Percentiles rank a stretch among this genome's conserved stretches.
Conservation (phyloP, 2,113 vertebrate genomes). For the Paramormyrops kingsleyae region DNA sequence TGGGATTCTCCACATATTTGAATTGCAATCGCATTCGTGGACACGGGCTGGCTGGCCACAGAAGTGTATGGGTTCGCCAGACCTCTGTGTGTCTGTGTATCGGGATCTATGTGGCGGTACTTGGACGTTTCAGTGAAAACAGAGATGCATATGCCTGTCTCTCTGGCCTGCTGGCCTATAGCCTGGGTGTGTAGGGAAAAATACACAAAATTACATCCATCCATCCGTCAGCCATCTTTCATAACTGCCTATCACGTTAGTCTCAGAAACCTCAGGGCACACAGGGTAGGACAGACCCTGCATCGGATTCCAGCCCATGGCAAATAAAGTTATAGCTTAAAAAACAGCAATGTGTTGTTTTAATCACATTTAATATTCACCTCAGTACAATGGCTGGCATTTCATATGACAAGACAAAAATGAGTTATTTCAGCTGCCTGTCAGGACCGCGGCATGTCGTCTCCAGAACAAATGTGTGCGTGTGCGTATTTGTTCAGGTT, state of each 20-base stretch:
- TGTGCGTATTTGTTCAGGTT: neutral
- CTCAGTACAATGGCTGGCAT: neutral
- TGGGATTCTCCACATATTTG: neutral
- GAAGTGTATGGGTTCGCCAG: neutral
- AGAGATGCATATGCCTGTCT: neutral
- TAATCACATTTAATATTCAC: neutral
- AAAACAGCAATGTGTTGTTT: neutral
- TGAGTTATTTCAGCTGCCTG: neutral
- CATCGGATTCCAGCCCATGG: neutral
- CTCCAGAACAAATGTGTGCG: neutral
- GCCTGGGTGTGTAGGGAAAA: neutral
- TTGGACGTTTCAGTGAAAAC: neutral
- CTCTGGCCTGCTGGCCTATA: neutral
- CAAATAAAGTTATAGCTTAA: neutral
- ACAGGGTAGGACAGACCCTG: neutral
- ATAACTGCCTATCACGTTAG: neutral
- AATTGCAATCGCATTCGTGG: neutral
- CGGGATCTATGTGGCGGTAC: neutral
- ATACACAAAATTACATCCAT: neutral
- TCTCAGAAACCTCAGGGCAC: neutral
- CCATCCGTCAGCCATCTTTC: neutral
- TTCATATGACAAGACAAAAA: neutral
- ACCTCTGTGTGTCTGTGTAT: neutral
- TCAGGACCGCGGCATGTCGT: neutral
- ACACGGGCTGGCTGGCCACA: neutral